Evolutionary conservation across 2,113 vertebrate species (phyloP), one percentile per base, ranked within the genome.

Genomic region (Ploceus nigricollis): DNA sequence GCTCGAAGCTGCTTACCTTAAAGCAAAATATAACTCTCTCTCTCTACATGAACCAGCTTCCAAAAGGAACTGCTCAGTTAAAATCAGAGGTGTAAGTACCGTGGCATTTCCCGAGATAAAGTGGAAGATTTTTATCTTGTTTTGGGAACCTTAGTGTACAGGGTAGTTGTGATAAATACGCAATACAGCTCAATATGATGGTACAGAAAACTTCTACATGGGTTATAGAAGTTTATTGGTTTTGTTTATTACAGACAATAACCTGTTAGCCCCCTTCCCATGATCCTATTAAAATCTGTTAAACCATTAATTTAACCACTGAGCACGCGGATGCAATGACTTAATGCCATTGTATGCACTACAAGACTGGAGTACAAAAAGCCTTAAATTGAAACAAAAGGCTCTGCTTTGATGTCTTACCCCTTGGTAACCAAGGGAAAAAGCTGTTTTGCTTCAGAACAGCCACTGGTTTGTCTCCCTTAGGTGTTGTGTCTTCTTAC

Each of bases 1-100:
- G 73, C 79, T 98, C 98, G 1, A 95, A 97, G 85, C 97, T 99
- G 44, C 98, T 99, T 78, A 97, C 97, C 82, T 82, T 99, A 18
- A 99, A 99, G 96, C 98, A 96, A n/a, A 98, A 98, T 61, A 92
- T 98, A 89, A 97, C 96, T 20, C 39, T 99, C 25, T 98, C 98
- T 89, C 98, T 99, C 22, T 99, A 99, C 81, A 91, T 99, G 95
- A 99, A 99, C 97, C 98, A 99, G 35, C 95, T 99, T 47, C 99
- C 99, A 28, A 99, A 99, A 98, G 99, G 99, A 82, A 98, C 99
- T 13, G 98, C 99, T 63, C 98, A 98, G 79, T 98, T 99, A 61
- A 98, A 98, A 23, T 96, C 98, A 35, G 97, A 97, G 3, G 33
- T 99, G 99, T 99, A 97, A 98, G 99, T 98, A 93, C 68, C 2